Evolutionary conservation across 2,797 vertebrate genomes (phyloP).

Genomic region (Eulemur mongoz): DNA sequence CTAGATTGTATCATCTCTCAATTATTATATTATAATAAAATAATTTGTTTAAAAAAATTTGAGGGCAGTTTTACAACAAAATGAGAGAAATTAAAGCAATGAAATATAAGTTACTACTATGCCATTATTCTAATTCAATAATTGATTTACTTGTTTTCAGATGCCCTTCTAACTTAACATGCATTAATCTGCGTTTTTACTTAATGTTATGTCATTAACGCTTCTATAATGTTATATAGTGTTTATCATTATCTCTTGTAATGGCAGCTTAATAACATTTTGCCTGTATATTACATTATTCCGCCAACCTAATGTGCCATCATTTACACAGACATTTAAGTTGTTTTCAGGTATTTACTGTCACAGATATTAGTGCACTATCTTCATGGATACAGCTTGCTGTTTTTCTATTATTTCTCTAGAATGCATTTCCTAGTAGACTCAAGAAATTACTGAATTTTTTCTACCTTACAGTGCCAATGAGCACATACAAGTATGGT

Average conservation of each 20-base stretch:
- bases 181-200: background rate
- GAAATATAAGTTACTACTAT: background rate
- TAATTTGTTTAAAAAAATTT: background rate
- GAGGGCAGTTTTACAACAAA: conserved; percentile 22
- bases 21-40: background rate
- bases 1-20: background rate
- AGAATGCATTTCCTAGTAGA: background rate
- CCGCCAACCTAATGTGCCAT: background rate
- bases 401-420: background rate
- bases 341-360: background rate
- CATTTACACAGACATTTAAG: background rate
- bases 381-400: background rate
- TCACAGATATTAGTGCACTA: background rate
- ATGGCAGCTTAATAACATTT: background rate
- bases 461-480: background rate
- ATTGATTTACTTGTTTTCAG: background rate
- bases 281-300: background rate
- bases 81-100: background rate
- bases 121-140: background rate
- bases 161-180: background rate
- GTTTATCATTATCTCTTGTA: background rate
- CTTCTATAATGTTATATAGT: background rate
- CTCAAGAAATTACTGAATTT: background rate
- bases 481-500: background rate
- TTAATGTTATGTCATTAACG: background rate